Conservation (phyloP, 2,797 vertebrate species). For the Cirrhinus molitorella region DNA sequence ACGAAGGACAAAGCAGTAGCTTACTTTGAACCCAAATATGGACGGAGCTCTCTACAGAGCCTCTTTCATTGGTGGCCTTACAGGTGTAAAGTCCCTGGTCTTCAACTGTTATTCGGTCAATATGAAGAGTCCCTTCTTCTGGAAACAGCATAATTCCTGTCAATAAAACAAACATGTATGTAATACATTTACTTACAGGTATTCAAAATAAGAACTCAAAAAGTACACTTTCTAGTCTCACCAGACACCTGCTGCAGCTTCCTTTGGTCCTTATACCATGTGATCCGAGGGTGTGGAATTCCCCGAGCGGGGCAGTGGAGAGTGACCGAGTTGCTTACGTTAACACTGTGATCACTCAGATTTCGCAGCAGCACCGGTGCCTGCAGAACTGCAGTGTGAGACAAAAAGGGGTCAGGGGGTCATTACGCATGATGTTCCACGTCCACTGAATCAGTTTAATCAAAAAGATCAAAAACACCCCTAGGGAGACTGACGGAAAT, state of each 20-base stretch:
- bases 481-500: slow-evolving; percentile 32
- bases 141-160: slow-evolving; percentile 89
- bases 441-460: slow-evolving; percentile 27
- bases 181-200: not conserved
- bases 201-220: not conserved
- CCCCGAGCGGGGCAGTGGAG: slow-evolving; percentile 84
- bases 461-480: slow-evolving; percentile 14
- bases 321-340: slow-evolving; percentile 86
- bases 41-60: slow-evolving; percentile 86
- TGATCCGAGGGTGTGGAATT: slow-evolving; percentile 84
- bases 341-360: slow-evolving; percentile 84
- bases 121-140: slow-evolving; percentile 87
- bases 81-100: slow-evolving; percentile 93
- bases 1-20: slow-evolving; percentile 8
- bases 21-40: slow-evolving; percentile 90
- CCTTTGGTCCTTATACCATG: slow-evolving; percentile 91
- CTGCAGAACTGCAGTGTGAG: slow-evolving; percentile 81
- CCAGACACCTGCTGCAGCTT: slow-evolving; percentile 87
- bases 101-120: slow-evolving; percentile 89
- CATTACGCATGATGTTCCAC: slow-evolving; percentile 62
- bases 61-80: slow-evolving; percentile 88
- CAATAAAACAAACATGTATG: slow-evolving; percentile 16
- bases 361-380: slow-evolving; percentile 85
- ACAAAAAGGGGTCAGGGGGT: slow-evolving; percentile 55
- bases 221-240: slow-evolving; percentile 67